Conservation (phyloP, 2,797 vertebrate species). For the Oreochromis mossambicus region DNA sequence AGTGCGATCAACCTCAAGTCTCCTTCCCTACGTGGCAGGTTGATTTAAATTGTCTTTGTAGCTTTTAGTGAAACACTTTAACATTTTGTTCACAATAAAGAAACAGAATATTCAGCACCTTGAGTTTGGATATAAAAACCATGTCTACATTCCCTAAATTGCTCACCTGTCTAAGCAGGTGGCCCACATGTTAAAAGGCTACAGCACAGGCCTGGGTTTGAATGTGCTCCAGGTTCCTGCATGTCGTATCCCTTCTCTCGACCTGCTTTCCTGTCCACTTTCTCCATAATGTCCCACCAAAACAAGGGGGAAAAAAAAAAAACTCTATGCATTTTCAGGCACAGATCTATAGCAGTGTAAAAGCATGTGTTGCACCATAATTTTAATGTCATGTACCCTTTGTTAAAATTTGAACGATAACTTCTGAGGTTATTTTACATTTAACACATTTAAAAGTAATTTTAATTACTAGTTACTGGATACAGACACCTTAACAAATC, state of each 20-base stretch:
- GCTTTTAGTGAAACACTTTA: neutral
- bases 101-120: neutral
- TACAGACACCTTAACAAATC: neutral
- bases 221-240: neutral
- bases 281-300: neutral
- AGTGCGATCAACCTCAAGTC: neutral
- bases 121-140: neutral
- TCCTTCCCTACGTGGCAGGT: neutral
- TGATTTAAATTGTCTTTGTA: neutral
- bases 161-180: neutral
- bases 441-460: neutral
- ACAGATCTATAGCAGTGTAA: neutral
- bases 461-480: neutral
- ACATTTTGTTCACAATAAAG: neutral
- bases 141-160: neutral
- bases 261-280: neutral
- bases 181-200: neutral
- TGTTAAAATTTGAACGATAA: neutral
- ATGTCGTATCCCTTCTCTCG: neutral
- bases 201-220: neutral
- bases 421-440: neutral
- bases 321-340: neutral
- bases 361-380: neutral
- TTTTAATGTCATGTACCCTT: neutral
- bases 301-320: neutral